Base-by-base conservation (phyloP, 1,140 invertebrate species). In the Drosophila pseudoobscura region DNA sequence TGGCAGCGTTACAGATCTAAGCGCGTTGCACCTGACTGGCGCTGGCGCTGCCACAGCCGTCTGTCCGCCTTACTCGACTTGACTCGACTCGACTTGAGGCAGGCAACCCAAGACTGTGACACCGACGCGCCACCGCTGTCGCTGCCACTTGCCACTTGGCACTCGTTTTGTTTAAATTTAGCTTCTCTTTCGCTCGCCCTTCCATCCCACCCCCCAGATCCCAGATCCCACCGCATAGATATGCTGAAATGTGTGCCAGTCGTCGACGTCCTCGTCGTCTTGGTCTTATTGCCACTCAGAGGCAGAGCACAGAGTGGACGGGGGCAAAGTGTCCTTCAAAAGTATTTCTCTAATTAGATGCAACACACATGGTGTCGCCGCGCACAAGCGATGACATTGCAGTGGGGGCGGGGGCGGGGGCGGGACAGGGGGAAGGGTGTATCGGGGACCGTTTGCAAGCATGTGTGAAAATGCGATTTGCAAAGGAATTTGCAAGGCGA, bases 261-360 rank as follows among this genome's bases (percentile, higher is more conserved):
- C 50, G 55, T 51, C 50, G 64, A 46, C 74, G 66, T 64, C 59
- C 51, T 59, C 73, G 66, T 64, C 59, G 55, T 59, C 73, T 68
- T 75, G 54, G 46, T 76, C 76, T 79, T 75, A 63, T 76, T 76
- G 78, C 79, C 77, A 69, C 79, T 80, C 69, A 53, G 51, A 43
- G 41, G 11, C 35, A 39, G 35, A 39, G 35, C 11, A 3, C 35
- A 39, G 35, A 39, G 35, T 4, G 24, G 24, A 26, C 11, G 13
- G 35, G 4, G 11, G 3, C 35, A 39, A 13, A 89, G 88, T 87
- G 88, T 87, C 88, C 88, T 90, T 90, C 88, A 90, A 90, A 84
- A 87, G 65, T 87, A 87, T 90, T 83, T 80, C 77, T 78, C 78
- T 89, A 79, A 85, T 85, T 85, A 87, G 82, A 87, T 80, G 78